These are phyloP conservation scores for Paelopatides confundens DNA, from an alignment of 53 echinoderm and acorn worm species.

Conservation along the genomic window DNA sequence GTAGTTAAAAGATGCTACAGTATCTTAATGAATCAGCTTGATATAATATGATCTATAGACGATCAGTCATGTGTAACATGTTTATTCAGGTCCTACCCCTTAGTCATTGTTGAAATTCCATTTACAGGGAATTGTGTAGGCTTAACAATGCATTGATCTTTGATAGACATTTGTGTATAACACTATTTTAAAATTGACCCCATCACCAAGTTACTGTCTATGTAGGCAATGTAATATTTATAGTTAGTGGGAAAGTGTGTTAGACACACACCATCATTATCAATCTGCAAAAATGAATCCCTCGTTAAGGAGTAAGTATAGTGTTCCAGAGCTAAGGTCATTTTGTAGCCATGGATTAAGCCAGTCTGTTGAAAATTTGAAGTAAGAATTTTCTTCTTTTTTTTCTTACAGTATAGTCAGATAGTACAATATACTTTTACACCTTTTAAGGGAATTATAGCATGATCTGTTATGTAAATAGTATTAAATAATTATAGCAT, in stretches of 20 bases:
- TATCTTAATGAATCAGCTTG: not conserved
- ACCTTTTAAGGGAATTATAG: too few species aligned
- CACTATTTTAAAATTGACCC: not conserved
- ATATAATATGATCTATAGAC: not conserved
- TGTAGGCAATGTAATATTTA: not conserved
- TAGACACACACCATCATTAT: too few species aligned
- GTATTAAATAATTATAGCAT: too few species aligned
- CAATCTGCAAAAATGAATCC: conserved; percentile 6
- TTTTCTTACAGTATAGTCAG: too few species aligned
- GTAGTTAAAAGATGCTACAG: not conserved
- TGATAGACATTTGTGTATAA: not conserved
- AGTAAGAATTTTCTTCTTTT: not conserved
- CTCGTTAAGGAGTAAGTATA: not conserved
- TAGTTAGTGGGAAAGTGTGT: not conserved
- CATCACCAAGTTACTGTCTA: not conserved
- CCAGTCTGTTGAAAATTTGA: conserved; percentile 35
- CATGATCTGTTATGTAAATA: too few species aligned
- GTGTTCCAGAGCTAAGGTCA: conserved; percentile 1
- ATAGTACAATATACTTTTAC: too few species aligned
- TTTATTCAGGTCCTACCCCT: not conserved
- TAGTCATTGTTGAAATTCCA: not conserved
- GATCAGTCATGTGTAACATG: not conserved
- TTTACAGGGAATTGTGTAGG: not conserved
- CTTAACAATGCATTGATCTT: not conserved
- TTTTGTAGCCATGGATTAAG: conserved; percentile 19